These are phyloP conservation scores for Drosophila burlai DNA, from an alignment of 1,140 invertebrate genomes.

Conservation along the genomic window DNA sequence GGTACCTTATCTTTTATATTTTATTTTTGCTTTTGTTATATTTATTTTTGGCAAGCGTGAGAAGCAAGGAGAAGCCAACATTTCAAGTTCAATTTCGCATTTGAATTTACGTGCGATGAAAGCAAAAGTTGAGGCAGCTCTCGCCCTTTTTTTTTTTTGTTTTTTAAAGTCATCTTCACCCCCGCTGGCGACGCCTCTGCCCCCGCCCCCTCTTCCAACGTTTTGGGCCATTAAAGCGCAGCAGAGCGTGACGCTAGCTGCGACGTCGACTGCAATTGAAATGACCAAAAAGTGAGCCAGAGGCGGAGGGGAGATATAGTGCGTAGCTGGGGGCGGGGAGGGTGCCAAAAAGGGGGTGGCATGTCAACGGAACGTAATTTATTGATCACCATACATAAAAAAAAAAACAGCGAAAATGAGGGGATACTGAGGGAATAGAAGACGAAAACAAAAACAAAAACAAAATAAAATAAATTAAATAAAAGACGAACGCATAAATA, in stretches of 20 bases:
- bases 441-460: constrained; percentile 26
- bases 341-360: constrained; percentile 50
- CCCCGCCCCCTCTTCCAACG: background rate
- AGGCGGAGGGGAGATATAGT: background rate
- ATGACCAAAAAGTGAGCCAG: constrained; percentile 58
- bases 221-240: constrained; percentile 76
- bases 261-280: constrained; percentile 67
- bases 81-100: constrained; percentile 65
- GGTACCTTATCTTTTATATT: constrained; percentile 10
- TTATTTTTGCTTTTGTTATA: background rate
- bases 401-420: constrained; percentile 14
- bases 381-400: constrained; percentile 66
- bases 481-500: constrained; percentile 48
- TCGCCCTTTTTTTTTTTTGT: background rate
- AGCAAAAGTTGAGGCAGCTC: constrained; percentile 64
- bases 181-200: background rate
- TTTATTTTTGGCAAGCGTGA: constrained; percentile 54
- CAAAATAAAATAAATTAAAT: constrained; percentile 36
- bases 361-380: constrained; percentile 78
- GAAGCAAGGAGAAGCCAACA: constrained; percentile 55
- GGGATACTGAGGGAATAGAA: constrained; percentile 25
- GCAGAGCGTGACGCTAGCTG: constrained; percentile 61
- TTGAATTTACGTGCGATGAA: constrained; percentile 72
- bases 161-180: background rate
- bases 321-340: constrained; percentile 14